A percentile compares a stretch with the other conserved stretches of the same genome.
Conservation (phyloP, 1,140 invertebrate genomes). For the Leguminivora glycinivorella region DNA sequence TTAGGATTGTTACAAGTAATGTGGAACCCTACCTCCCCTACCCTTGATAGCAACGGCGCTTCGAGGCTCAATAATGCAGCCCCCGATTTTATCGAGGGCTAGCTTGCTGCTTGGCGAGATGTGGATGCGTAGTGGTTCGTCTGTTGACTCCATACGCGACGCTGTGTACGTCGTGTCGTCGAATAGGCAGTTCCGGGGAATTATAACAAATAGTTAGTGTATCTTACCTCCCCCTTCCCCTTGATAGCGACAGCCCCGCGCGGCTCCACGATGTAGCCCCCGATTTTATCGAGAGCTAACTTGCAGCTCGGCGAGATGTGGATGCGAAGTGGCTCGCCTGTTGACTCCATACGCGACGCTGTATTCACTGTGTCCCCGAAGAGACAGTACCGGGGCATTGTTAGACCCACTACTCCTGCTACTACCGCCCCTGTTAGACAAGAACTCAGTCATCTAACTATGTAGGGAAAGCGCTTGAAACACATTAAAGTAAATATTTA, state of each 20-base stretch:
- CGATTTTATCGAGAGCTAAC: slow-evolving; percentile 85
- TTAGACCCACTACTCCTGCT: slow-evolving; percentile 96
- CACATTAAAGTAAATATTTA: too few species aligned
- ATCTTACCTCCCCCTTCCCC: slow-evolving; percentile 88
- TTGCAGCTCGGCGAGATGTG: slow-evolving; percentile 90
- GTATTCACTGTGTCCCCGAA: slow-evolving; percentile 98
- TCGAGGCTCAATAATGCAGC: too few species aligned
- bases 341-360: slow-evolving; percentile 96
- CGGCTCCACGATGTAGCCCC: slow-evolving; percentile 90
- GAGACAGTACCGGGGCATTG: slow-evolving; percentile 97
- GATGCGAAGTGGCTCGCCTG: slow-evolving; percentile 91
- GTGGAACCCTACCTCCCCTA: too few species aligned
- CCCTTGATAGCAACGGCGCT: too few species aligned
- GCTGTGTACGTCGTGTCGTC: too few species aligned
- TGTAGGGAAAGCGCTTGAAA: too few species aligned
- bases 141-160: too few species aligned
- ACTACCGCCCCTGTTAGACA: slow-evolving; percentile 88
- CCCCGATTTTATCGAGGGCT: too few species aligned
- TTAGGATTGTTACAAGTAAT: too few species aligned
- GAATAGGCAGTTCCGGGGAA: too few species aligned
- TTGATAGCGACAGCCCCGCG: slow-evolving; percentile 94
- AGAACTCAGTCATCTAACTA: neutral
- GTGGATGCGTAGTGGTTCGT: too few species aligned
- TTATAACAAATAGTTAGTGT: neutral
- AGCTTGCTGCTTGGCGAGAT: too few species aligned